Base-by-base conservation (phyloP, 1,140 invertebrate species). In the Teleopsis dalmanni region DNA sequence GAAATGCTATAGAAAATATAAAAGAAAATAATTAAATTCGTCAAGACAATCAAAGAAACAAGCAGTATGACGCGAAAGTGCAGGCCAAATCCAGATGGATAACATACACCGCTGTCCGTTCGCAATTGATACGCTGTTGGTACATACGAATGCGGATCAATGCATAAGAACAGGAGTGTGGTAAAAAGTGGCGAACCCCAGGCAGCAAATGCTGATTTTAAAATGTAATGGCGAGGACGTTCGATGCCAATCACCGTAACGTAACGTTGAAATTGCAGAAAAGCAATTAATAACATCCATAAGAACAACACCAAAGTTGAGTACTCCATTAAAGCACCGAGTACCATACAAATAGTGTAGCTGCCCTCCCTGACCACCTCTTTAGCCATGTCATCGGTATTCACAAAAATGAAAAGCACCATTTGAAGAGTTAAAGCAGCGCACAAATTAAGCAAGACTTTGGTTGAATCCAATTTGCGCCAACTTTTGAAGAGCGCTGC, bases 251-350 rank as follows among this genome's bases (percentile, higher is more conserved):
- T 63, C 2, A 82, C 77, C 34, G 72, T 65, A 0, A 82, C 79
- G 48, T 80, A 81, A 37, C 79, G 69, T 47, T 76, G 73, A 58
- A 81, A 82, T 57, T 83, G 81, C 38, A 82, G 62, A 40, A 76
- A 61, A 9, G 79, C 80, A 9, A 81, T 78, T 14, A 82, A 73
- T 27, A 82, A 57, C 79, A 81, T 82, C 81, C 81, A 83, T 57
- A 74, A 75, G 59, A 82, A 82, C 50, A 79, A 75, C 3, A 79
- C 72, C 16, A 82, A 55, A 26, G 82, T 74, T 6, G 77, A 74
- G 58, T 82, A 83, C 58, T 83, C 81, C 29, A 82, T 55, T 27
- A 75, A 36, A 6, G 72, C 72, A 5, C 81, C 81, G 16, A 80
- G 51, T 19, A 70, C 53, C 23, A 78, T 64, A 49, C 75, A 79